Conservation (phyloP, 2,797 vertebrate species). For the Enteromius argenteus region DNA sequence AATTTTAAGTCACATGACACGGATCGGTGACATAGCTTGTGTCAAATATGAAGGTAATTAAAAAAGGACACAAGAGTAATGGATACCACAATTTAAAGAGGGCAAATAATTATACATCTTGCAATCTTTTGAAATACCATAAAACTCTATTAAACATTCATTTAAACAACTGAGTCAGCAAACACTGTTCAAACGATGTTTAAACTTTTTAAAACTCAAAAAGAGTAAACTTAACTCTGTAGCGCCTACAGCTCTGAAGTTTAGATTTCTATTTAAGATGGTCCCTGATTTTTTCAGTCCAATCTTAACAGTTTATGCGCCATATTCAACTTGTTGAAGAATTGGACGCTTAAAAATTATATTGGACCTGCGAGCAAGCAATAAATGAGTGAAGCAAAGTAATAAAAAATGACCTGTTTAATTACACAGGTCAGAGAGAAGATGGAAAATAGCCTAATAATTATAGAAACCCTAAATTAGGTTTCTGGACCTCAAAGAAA, state of each 20-base stretch:
- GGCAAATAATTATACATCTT: background rate
- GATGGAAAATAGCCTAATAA: background rate
- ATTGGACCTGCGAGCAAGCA: background rate
- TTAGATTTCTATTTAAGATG: background rate
- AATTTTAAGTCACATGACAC: constrained; percentile 44
- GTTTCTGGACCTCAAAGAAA: background rate
- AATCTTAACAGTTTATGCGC: background rate
- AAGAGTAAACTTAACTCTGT: background rate
- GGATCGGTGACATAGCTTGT: constrained; percentile 18
- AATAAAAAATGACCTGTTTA: background rate
- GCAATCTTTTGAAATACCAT: background rate
- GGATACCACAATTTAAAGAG: background rate
- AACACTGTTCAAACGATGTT: background rate
- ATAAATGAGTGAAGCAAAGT: constrained; percentile 8
- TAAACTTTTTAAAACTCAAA: background rate
- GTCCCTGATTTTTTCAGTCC: background rate
- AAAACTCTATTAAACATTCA: background rate
- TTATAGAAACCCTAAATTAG: background rate
- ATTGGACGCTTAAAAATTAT: background rate
- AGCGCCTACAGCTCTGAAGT: background rate
- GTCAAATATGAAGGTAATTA: constrained; percentile 7
- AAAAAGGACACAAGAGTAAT: background rate
- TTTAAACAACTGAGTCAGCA: background rate
- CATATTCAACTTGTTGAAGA: background rate
- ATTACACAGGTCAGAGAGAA: background rate